Base-by-base conservation (phyloP, 2,113 vertebrate genomes). In the Prinia subflava region DNA sequence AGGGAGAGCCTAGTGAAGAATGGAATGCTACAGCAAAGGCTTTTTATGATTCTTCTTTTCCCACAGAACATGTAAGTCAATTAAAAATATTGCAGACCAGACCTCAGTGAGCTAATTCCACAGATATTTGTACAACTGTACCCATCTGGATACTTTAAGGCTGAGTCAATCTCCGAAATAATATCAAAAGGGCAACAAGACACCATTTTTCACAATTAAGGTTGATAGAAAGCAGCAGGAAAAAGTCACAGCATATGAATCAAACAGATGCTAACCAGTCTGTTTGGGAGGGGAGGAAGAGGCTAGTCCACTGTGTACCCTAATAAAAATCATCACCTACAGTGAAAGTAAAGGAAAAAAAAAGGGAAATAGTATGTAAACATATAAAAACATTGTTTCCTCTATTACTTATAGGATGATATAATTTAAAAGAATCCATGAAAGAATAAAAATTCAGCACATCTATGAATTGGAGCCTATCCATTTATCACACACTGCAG, bases 171-270 rank as follows among this genome's bases (percentile, higher is more conserved):
- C 98, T 98, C 94, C 97, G 88, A 97, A 98, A 97, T 97, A 97
- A 98, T 98, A 98, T 98, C 97, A 98, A 97, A 96, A 97, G 97
- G 97, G 97, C 97, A 98, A 97, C 97, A 95, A 97, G 97, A 95
- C 97, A 98, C 97, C 98, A 97, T 98, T 98, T 98, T 98, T 98
- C 98, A 98, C 97, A 98, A 98, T 98, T 98, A 98, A 97, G 93
- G 94, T 96, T 98, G 98, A 99, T 98, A 97, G 98, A 98, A 98
- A 98, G 96, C 98, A 98, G 98, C 98, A 98, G 98, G 98, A 98
- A 98, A 98, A 98, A 98, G 97, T 98, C 97, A 95, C 96, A 97
- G 97, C 87, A 77, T 95, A 98, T 98, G 98, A 98, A 98, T 98
- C 98, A 98, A 96, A 68, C 69, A 97, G 97, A 98, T 97, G 97